Percentiles rank a stretch among this genome's conserved stretches.
These are phyloP conservation scores for Eupithecia abbreviata DNA, from an alignment of 2,888 invertebrate genomes.

Conservation along the genomic window DNA sequence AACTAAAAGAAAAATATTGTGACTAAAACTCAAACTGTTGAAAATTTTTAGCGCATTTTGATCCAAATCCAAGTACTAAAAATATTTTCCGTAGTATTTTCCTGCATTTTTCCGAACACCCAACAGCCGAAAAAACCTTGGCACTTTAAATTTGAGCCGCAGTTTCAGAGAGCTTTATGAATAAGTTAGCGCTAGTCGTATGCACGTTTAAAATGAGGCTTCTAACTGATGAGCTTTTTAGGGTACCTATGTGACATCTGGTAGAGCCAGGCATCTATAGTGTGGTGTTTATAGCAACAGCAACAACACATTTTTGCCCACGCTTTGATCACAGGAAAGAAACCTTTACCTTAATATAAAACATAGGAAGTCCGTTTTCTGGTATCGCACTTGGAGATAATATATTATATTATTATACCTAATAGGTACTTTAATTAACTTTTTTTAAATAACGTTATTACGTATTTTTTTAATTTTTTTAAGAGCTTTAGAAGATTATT, in stretches of 20 bases:
- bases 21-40: background rate
- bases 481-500: no score
- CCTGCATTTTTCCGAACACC: constrained; percentile 19
- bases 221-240: constrained; percentile 9
- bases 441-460: no score
- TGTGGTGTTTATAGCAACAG: no score
- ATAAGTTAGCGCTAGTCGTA: constrained; percentile 40
- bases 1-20: background rate
- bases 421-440: no score
- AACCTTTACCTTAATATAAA: no score
- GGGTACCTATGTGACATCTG: background rate
- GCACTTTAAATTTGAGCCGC: constrained; percentile 31
- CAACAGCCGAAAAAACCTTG: constrained; percentile 31
- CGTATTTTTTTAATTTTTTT: no score
- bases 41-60: background rate
- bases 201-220: constrained; percentile 30
- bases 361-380: no score
- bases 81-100: constrained; percentile 21
- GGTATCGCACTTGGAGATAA: no score
- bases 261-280: background rate
- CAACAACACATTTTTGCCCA: background rate
- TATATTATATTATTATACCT: no score
- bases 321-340: no score
- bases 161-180: constrained; percentile 40
- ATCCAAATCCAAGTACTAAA: background rate